These are phyloP conservation scores for Heliconius charithonia DNA, from an alignment of 2,888 invertebrate genomes.

Conservation along the genomic window DNA sequence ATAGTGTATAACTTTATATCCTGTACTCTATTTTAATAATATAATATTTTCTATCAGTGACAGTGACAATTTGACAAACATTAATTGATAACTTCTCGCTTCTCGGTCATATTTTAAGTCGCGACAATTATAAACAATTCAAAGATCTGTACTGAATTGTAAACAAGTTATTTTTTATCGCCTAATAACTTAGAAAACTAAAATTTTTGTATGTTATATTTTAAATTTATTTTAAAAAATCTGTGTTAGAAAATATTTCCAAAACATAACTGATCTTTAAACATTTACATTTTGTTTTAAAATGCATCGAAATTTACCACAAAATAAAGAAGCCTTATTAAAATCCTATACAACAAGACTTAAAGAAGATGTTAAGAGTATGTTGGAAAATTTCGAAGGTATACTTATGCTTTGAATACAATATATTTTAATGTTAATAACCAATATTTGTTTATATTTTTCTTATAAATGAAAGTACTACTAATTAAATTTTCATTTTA, in stretches of 20 bases:
- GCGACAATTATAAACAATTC: too few species aligned
- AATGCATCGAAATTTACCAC: constrained; percentile 88
- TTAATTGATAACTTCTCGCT: too few species aligned
- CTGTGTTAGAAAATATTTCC: not conserved
- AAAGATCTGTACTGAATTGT: too few species aligned
- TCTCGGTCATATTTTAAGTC: too few species aligned
- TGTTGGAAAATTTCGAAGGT: constrained; percentile 99
- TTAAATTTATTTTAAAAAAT: not conserved
- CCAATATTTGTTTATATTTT: not conserved
- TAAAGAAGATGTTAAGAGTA: constrained; percentile 98
- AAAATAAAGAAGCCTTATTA: constrained; percentile 96
- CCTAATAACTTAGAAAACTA: not conserved
- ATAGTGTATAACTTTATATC: too few species aligned
- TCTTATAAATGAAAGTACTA: not conserved
- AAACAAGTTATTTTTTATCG: not conserved
- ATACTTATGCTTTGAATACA: constrained; percentile 47
- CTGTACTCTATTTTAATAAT: too few species aligned
- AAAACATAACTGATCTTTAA: not conserved
- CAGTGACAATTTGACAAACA: too few species aligned
- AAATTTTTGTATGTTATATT: not conserved
- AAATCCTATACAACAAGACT: constrained; percentile 97
- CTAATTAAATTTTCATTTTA: constrained; percentile 67
- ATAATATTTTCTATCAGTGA: too few species aligned
- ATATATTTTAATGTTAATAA: not conserved
- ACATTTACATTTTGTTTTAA: constrained; percentile 10